Evolutionary conservation across 2,113 vertebrate genomes (phyloP).

Genomic region (Panthera leo): DNA sequence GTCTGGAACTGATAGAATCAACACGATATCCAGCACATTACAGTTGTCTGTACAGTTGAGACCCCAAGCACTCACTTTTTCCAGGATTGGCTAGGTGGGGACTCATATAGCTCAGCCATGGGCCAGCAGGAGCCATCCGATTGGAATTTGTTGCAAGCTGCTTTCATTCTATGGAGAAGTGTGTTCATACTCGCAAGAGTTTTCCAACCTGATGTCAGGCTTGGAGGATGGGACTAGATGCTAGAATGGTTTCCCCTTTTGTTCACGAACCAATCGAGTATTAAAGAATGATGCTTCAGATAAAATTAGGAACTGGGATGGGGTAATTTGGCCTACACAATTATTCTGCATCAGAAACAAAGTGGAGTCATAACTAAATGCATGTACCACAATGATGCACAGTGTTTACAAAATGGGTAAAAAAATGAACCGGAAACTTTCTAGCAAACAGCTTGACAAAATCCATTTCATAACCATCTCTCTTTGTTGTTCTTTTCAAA

Average conservation of each 20-base stretch:
- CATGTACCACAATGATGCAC: background rate
- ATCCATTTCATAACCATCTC: background rate
- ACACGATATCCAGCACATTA: background rate
- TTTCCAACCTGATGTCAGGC: background rate
- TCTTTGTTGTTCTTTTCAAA: background rate
- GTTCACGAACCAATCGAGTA: background rate
- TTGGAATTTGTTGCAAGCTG: background rate
- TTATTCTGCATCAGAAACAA: background rate
- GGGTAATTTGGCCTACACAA: background rate
- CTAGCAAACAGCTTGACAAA: background rate
- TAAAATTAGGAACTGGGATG: background rate
- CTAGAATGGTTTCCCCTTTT: background rate
- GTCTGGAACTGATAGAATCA: background rate
- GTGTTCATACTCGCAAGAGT: background rate
- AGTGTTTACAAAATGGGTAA: background rate
- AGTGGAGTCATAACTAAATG: background rate
- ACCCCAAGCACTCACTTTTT: background rate
- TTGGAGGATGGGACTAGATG: background rate
- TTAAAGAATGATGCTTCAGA: background rate
- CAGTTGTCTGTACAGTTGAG: background rate
- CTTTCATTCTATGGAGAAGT: background rate
- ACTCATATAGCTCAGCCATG: background rate
- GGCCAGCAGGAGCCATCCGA: background rate
- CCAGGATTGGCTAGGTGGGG: background rate
- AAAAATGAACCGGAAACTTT: background rate